These are phyloP conservation scores for Scleropages formosus DNA, from an alignment of 2,797 vertebrate species.

Conservation along the genomic window DNA sequence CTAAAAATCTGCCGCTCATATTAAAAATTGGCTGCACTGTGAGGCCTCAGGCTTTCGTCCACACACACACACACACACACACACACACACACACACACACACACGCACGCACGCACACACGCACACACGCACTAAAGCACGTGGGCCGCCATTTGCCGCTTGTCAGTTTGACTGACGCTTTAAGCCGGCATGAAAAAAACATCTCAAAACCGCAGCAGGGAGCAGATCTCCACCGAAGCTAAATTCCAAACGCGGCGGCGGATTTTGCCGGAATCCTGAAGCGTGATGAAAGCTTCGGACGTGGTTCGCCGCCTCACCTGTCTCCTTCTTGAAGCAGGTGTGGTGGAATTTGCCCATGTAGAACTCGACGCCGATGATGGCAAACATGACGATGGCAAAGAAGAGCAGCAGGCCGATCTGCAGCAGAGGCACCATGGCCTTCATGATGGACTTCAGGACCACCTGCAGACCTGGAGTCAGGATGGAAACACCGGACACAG, in stretches of 20 bases:
- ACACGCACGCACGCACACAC: conserved; percentile 23
- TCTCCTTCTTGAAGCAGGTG: conserved; percentile 82
- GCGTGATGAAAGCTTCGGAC: neutral
- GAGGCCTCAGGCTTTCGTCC: too few species aligned
- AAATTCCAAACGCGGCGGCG: neutral
- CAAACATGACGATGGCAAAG: conserved; percentile 98
- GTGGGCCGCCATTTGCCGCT: neutral
- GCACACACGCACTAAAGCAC: conserved; percentile 9
- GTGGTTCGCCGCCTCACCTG: conserved; percentile 68
- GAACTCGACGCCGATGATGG: conserved; percentile 95
- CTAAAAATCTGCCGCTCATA: too few species aligned
- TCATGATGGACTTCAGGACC: conserved; percentile 98
- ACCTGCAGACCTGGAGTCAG: conserved; percentile 84
- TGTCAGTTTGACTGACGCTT: neutral
- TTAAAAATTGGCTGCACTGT: too few species aligned
- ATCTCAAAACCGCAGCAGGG: neutral
- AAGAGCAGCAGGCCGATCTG: conserved; percentile 95
- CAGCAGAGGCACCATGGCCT: conserved; percentile 97
- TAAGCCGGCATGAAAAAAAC: neutral
- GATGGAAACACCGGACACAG: neutral
- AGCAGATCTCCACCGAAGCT: neutral
- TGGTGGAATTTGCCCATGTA: conserved; percentile 97
- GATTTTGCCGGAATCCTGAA: neutral
- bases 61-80: conserved; percentile 21
- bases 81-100: conserved; percentile 34